phyloP scores from a whole-genome alignment of 1,140 invertebrate genomes.

The Euschistus heros region DNA sequence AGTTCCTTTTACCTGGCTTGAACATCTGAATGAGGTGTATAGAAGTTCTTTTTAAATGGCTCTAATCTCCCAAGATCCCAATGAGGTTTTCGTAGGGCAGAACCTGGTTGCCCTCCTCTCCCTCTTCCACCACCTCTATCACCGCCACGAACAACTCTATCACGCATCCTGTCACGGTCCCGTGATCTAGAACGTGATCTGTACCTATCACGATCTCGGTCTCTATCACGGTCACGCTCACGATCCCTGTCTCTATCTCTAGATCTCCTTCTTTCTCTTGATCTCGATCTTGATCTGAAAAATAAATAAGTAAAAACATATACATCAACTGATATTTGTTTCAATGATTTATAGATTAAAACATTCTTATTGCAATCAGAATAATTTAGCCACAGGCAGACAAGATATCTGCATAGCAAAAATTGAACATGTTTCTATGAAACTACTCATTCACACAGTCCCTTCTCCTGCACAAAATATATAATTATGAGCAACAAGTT shows the following conservation, averaged over 20 bases:
- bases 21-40: conserved; percentile 67
- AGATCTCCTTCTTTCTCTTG: not conserved
- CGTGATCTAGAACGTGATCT: conserved; percentile 6
- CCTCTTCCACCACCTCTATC: conserved; percentile 28
- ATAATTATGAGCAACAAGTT: no score
- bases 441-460: no score
- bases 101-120: conserved; percentile 50
- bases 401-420: no score
- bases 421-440: no score
- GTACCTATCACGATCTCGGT: conserved; percentile 13
- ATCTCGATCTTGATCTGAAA: no score
- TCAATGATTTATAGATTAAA: no score
- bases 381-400: no score
- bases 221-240: conserved; percentile 16
- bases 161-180: conserved; percentile 25
- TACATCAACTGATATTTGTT: no score
- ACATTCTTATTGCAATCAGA: no score
- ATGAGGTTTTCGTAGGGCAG: conserved; percentile 64
- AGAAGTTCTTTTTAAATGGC: conserved; percentile 92
- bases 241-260: conserved; percentile 17
- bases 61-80: conserved; percentile 67
- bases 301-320: no score
- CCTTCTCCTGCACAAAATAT: no score
- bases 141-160: conserved; percentile 28
- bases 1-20: conserved; percentile 40